phyloP scores from a whole-genome alignment of 2,888 invertebrate genomes.

The Nycteola revayana region DNA sequence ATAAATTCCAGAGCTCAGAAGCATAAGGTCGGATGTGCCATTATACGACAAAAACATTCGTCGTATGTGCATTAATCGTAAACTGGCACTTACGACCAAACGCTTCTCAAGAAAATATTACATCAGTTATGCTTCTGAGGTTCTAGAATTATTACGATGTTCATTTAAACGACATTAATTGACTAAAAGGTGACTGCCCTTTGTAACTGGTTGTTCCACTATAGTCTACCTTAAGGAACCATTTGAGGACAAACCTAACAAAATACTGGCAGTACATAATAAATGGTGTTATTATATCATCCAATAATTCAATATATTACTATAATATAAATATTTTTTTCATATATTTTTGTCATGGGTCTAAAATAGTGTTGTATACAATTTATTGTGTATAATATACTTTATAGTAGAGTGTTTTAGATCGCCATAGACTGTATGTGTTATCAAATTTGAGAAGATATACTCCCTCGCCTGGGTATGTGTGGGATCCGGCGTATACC shows the following conservation, averaged over 20 bases:
- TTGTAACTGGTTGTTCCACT: too few species aligned
- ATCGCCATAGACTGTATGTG: slow-evolving; percentile 99
- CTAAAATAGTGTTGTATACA: slow-evolving; percentile 19
- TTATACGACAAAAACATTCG: too few species aligned
- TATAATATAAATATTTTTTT: slow-evolving; percentile 14
- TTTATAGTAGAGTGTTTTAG: slow-evolving; percentile 99
- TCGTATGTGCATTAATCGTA: too few species aligned
- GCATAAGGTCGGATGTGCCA: too few species aligned
- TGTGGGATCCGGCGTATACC: slow-evolving; percentile 98
- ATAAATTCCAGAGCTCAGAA: too few species aligned
- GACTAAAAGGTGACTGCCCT: too few species aligned
- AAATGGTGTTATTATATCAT: slow-evolving; percentile 14
- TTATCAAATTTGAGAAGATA: slow-evolving; percentile 99
- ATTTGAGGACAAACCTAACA: slow-evolving; percentile 9
- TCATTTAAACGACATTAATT: too few species aligned
- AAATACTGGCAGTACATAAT: slow-evolving; percentile 33
- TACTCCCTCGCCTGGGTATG: slow-evolving; percentile 98
- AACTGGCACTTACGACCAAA: too few species aligned
- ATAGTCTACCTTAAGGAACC: slow-evolving; percentile 7
- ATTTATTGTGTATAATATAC: slow-evolving; percentile 95
- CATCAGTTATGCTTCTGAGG: too few species aligned
- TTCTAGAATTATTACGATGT: too few species aligned
- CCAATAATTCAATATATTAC: slow-evolving; percentile 21
- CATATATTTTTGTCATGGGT: slow-evolving; percentile 47
- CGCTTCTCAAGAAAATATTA: too few species aligned